These are phyloP conservation scores for Gallirallus australis DNA, from an alignment of 2,797 vertebrate genomes.

Conservation along the genomic window DNA sequence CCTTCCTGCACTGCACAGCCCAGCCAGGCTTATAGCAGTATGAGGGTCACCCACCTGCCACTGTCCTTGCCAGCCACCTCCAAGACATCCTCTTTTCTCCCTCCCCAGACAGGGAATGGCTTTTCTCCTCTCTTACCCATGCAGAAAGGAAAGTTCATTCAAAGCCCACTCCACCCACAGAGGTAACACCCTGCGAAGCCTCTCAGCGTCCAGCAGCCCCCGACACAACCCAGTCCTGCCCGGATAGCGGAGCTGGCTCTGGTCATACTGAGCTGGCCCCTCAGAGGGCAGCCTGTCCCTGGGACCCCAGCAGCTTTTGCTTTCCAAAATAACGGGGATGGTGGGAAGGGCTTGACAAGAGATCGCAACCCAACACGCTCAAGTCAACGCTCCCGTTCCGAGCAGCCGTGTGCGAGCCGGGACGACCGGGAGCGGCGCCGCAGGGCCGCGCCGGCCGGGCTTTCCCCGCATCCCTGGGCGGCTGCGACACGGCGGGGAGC, in stretches of 20 bases:
- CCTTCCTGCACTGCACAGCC: background rate
- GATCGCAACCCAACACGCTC: background rate
- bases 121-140: background rate
- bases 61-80: background rate
- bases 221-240: rapidly evolving
- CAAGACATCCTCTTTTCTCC: background rate
- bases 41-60: no score
- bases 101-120: background rate
- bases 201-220: background rate
- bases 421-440: no score
- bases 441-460: no score
- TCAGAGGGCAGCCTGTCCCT: background rate
- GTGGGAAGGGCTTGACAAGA: background rate
- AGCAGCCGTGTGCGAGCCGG: no score
- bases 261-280: rapidly evolving
- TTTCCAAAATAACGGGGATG: background rate
- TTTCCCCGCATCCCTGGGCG: no score
- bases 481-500: no score
- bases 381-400: no score
- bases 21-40: rapidly evolving
- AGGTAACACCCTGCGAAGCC: rapidly evolving
- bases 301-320: background rate
- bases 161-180: background rate
- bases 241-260: rapidly evolving
- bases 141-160: background rate